A percentile compares a stretch with the other conserved stretches of the same genome.
phyloP scores from a whole-genome alignment of 2,888 invertebrate genomes.

The Eristalis arbustorum region DNA sequence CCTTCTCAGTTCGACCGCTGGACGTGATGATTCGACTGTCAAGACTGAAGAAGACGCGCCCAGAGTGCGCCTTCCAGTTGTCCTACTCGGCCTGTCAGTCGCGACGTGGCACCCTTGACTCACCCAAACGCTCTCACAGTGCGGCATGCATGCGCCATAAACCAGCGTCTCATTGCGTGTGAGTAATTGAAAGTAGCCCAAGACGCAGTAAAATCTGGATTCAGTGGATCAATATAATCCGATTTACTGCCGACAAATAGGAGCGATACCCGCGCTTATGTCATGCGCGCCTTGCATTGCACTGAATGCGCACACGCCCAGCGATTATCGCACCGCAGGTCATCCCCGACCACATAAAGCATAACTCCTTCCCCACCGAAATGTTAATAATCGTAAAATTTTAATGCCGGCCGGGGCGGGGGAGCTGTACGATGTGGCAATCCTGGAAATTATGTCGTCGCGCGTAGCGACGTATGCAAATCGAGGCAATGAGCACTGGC shows the following conservation, averaged over 20 bases:
- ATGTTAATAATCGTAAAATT: constrained; percentile 53
- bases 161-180: background rate
- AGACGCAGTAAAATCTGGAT: background rate
- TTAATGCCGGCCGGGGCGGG: constrained; percentile 34
- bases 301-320: constrained; percentile 14
- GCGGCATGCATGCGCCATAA: background rate
- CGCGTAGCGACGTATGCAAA: background rate
- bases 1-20: no score
- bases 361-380: constrained; percentile 36
- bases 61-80: no score
- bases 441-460: constrained; percentile 37
- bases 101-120: background rate
- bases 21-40: no score
- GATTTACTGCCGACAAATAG: background rate
- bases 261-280: background rate
- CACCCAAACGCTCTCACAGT: background rate
- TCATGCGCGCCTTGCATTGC: background rate
- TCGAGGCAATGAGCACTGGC: background rate
- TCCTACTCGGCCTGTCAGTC: no score
- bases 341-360: constrained; percentile 8
- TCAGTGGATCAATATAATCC: constrained; percentile 6
- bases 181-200: constrained; percentile 1
- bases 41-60: no score
- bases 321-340: constrained; percentile 33
- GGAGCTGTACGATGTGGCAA: constrained; percentile 46